Conservation (phyloP, 2,888 invertebrate genomes). For the Nesidiocoris tenuis region DNA sequence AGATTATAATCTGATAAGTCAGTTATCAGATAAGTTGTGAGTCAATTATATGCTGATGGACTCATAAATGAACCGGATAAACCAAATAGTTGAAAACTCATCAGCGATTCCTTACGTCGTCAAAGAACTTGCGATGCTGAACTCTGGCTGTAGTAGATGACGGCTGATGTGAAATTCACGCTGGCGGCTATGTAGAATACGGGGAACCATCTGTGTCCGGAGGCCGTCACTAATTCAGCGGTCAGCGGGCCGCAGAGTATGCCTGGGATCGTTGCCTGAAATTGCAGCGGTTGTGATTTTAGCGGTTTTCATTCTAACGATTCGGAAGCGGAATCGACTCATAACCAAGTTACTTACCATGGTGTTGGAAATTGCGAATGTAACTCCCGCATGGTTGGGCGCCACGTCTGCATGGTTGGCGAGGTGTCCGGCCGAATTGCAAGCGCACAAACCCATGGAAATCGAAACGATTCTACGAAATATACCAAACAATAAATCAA, state of each 20-base stretch:
- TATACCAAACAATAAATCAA: too few species aligned
- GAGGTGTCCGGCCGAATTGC: conserved; percentile 73
- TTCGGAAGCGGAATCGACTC: too few species aligned
- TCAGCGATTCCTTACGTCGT: conserved; percentile 49
- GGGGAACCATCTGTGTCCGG: conserved; percentile 71
- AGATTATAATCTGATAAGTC: too few species aligned
- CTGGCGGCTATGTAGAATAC: conserved; percentile 71
- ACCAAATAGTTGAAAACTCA: neutral
- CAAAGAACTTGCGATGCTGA: conserved; percentile 66
- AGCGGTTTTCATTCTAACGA: neutral
- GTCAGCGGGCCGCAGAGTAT: conserved; percentile 75
- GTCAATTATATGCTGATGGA: neutral
- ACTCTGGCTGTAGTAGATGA: conserved; percentile 72
- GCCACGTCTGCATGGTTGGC: conserved; percentile 77
- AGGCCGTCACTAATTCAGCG: conserved; percentile 67
- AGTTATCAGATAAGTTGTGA: too few species aligned
- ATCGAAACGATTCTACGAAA: conserved; percentile 65
- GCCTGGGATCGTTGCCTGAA: conserved; percentile 70
- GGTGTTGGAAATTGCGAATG: conserved; percentile 74
- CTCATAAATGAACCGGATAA: neutral
- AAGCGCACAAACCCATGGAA: conserved; percentile 72
- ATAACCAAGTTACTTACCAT: conserved; percentile 63
- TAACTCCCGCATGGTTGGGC: conserved; percentile 73
- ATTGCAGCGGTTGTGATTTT: conserved; percentile 22
- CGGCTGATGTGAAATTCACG: conserved; percentile 70